phyloP scores from a whole-genome alignment of 1,140 invertebrate species.

The Temnothorax curvispinosus region DNA sequence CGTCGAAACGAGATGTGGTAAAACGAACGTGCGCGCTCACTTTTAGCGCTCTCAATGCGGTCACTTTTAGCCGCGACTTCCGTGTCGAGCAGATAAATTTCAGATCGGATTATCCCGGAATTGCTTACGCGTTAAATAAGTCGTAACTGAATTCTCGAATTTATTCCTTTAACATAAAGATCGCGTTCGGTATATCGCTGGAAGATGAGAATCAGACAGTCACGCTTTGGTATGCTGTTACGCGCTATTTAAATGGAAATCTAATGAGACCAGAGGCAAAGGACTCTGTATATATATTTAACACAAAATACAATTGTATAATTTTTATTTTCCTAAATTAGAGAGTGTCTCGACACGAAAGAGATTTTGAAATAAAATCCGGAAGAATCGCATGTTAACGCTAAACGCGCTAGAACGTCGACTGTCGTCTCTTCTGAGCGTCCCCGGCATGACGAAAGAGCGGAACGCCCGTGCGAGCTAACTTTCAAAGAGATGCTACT shows the following conservation, averaged over 20 bases:
- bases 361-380: not conserved
- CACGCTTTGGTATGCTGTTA: not conserved
- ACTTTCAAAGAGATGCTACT: constrained; percentile 81
- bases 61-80: not conserved
- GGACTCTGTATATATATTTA: not conserved
- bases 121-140: not conserved
- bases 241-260: not conserved
- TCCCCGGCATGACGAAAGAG: constrained; percentile 69
- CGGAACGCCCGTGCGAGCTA: constrained; percentile 79
- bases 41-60: not conserved
- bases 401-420: not conserved
- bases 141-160: not conserved
- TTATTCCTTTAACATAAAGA: not conserved
- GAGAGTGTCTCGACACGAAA: not conserved
- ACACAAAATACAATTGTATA: not conserved
- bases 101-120: not conserved
- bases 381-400: not conserved
- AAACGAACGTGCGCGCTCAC: not conserved
- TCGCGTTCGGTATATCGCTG: not conserved
- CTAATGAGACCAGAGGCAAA: not conserved
- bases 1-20: not conserved
- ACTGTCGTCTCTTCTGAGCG: not conserved
- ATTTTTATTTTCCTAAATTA: constrained; percentile 10
- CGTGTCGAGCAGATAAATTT: not conserved
- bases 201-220: not conserved